Conservation (phyloP, 2,888 invertebrate species). For the Eremobia ochroleuca region DNA sequence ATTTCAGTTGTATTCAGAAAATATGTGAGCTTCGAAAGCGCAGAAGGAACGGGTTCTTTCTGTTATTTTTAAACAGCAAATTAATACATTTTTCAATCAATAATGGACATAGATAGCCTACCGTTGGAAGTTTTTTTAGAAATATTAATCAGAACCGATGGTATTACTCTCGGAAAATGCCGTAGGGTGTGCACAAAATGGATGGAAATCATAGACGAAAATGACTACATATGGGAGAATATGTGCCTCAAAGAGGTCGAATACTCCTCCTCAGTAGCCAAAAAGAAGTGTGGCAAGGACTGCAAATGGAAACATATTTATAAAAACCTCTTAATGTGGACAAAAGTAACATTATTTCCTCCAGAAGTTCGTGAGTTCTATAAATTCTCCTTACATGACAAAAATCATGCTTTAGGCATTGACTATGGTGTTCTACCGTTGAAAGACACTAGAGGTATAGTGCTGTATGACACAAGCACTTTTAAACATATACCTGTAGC, state of each 20-base stretch:
- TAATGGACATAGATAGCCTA: constrained; percentile 73
- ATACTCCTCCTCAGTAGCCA: constrained; percentile 80
- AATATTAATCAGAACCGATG: constrained; percentile 79
- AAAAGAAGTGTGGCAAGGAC: constrained; percentile 78
- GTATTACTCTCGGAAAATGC: constrained; percentile 78
- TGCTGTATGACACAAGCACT: constrained; percentile 79
- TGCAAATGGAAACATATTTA: constrained; percentile 83
- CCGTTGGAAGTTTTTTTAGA: constrained; percentile 83
- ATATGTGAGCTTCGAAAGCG: constrained; percentile 31
- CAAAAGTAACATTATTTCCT: constrained; percentile 70
- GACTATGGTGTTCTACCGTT: constrained; percentile 81
- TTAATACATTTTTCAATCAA: constrained; percentile 19
- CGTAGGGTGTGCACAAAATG: constrained; percentile 81
- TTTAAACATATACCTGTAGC: constrained; percentile 82
- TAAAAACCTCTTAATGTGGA: constrained; percentile 82
- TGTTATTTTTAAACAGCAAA: neutral
- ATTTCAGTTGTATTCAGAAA: constrained; percentile 35
- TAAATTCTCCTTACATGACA: constrained; percentile 80
- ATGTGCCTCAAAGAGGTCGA: constrained; percentile 78
- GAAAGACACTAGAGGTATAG: constrained; percentile 79
- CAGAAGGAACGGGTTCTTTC: neutral
- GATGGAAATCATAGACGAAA: constrained; percentile 78
- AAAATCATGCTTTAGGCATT: constrained; percentile 77
- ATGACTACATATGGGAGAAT: constrained; percentile 80
- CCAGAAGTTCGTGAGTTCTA: constrained; percentile 78